Evolutionary conservation across 2,888 invertebrate genomes (phyloP).

Genomic region (Liodrosophila aerea): DNA sequence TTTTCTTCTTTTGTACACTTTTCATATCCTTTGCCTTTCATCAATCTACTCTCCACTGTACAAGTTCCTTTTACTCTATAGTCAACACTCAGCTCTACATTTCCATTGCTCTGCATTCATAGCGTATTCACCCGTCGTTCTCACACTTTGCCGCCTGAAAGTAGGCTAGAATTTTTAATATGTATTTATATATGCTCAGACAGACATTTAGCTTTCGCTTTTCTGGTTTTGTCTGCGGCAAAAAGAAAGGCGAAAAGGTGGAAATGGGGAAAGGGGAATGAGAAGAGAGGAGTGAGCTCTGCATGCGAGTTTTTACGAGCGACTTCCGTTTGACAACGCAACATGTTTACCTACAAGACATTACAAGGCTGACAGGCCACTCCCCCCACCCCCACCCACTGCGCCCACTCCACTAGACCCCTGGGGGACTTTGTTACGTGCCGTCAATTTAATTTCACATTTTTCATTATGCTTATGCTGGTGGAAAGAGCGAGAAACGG

Average conservation of each 20-base stretch:
- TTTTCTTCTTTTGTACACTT: no score
- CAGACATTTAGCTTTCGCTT: constrained; percentile 50
- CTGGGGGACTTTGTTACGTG: constrained; percentile 50
- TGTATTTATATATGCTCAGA: constrained; percentile 16
- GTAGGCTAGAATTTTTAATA: constrained; percentile 60
- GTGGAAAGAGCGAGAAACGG: constrained; percentile 23
- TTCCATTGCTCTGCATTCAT: neutral
- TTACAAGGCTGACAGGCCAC: constrained; percentile 63
- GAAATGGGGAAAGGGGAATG: neutral
- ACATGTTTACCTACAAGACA: constrained; percentile 78
- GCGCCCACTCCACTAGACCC: neutral
- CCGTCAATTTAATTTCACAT: constrained; percentile 77
- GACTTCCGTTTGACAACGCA: constrained; percentile 69
- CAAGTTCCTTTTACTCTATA: no score
- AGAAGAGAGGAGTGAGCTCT: neutral
- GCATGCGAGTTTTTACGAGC: constrained; percentile 69
- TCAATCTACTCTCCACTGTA: no score
- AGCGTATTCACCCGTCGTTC: constrained; percentile 22
- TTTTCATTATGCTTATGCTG: constrained; percentile 77
- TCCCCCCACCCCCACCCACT: neutral
- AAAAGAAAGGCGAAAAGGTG: neutral
- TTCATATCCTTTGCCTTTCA: no score
- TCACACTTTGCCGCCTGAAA: constrained; percentile 22
- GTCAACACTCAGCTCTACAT: no score
- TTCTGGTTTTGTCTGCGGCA: constrained; percentile 7